Evolutionary conservation across 2,113 vertebrate species (phyloP).

Genomic region (Greenwoodochromis staneri): DNA sequence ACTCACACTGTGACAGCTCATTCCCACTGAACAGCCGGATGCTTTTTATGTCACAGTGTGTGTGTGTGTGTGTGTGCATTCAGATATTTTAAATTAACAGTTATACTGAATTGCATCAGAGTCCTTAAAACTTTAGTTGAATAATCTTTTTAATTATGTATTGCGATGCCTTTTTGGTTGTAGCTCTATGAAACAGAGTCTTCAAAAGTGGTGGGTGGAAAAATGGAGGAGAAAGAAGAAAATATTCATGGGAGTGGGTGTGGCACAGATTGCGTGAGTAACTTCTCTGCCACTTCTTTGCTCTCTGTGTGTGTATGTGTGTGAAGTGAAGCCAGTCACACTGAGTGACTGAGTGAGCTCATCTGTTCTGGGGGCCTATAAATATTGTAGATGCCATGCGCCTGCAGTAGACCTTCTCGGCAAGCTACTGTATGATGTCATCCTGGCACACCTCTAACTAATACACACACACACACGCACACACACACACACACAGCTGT

Average conservation of each 20-base stretch:
- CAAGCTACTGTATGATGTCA: constrained; percentile 68
- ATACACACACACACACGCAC: constrained; percentile 6
- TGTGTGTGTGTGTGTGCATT: not conserved
- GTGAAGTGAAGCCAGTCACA: constrained; percentile 39
- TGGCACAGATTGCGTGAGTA: constrained; percentile 46
- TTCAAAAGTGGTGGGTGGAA: not conserved
- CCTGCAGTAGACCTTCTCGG: constrained; percentile 58
- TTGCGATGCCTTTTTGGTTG: not conserved
- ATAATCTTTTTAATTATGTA: not conserved
- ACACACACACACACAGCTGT: constrained; percentile 22
- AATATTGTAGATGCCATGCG: constrained; percentile 69
- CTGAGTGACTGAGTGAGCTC: constrained; percentile 64
- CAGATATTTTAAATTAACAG: not conserved
- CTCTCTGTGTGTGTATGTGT: not conserved
- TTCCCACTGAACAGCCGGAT: constrained; percentile 15
- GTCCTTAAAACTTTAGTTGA: not conserved
- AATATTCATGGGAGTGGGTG: constrained; percentile 31
- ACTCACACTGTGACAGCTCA: constrained; percentile 33
- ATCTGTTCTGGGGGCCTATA: constrained; percentile 66
- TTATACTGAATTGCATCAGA: not conserved
- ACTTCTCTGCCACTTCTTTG: constrained; percentile 50
- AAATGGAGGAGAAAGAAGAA: not conserved
- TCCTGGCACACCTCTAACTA: constrained; percentile 43
- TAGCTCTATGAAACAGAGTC: not conserved
- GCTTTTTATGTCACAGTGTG: not conserved